Conservation (phyloP, 2,888 invertebrate species). For the Chromoteleia sp. region DNA sequence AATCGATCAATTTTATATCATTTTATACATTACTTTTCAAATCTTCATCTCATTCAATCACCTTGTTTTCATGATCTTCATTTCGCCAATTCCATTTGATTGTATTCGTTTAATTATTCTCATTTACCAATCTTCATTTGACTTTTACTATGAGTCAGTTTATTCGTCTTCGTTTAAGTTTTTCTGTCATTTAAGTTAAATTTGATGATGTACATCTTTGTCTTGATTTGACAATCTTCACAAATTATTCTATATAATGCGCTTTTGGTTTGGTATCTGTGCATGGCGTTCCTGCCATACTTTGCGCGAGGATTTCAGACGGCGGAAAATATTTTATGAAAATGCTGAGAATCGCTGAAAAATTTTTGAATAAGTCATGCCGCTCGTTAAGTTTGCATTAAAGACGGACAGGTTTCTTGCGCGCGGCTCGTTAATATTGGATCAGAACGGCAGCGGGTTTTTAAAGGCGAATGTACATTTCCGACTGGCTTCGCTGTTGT, state of each 20-base stretch:
- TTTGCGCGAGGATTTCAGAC: constrained; percentile 29
- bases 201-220: no score
- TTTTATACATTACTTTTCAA: no score
- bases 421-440: constrained; percentile 53
- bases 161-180: no score
- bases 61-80: no score
- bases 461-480: constrained; percentile 40
- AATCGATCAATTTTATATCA: no score
- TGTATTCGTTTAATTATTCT: no score
- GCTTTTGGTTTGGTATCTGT: constrained; percentile 1
- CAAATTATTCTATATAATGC: neutral
- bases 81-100: no score
- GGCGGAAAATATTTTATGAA: constrained; percentile 53
- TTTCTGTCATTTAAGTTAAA: no score
- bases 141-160: no score
- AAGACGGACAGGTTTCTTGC: constrained; percentile 57
- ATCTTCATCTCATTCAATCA: no score
- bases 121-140: no score
- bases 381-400: constrained; percentile 62
- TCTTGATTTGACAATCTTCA: neutral
- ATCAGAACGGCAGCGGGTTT: constrained; percentile 36
- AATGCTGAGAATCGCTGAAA: constrained; percentile 59
- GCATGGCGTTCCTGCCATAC: constrained; percentile 2
- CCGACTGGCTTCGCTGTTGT: constrained; percentile 10
- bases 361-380: constrained; percentile 65